Percentiles rank a stretch among this genome's conserved stretches.
Conservation (phyloP, 2,888 invertebrate species). For the Drosophila colorata region DNA sequence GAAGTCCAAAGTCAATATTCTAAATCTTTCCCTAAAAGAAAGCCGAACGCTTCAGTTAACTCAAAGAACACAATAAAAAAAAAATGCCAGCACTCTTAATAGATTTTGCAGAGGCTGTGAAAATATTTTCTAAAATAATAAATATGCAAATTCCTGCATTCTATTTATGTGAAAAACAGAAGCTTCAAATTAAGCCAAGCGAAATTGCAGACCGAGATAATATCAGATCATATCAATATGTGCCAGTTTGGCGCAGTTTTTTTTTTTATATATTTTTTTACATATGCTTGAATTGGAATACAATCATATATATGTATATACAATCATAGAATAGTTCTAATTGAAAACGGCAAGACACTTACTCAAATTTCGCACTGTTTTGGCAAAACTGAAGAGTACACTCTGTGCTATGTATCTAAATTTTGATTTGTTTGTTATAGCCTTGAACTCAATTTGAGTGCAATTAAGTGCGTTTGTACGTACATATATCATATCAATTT, state of each 20-base stretch:
- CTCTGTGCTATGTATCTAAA: constrained; percentile 30
- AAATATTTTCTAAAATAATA: constrained; percentile 9
- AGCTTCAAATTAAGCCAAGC: constrained; percentile 53
- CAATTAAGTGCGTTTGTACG: constrained; percentile 41
- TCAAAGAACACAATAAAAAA: constrained; percentile 3
- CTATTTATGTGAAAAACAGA: constrained; percentile 55
- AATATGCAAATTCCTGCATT: constrained; percentile 52
- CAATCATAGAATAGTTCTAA: constrained; percentile 8
- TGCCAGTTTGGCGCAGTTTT: constrained; percentile 14
- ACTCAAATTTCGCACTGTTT: constrained; percentile 35
- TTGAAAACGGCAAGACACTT: constrained; percentile 28
- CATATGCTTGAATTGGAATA: no score
- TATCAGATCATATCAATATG: constrained; percentile 30
- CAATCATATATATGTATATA: neutral
- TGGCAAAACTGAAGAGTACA: constrained; percentile 14
- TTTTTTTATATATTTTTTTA: no score
- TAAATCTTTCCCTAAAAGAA: neutral
- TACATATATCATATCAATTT: constrained; percentile 42
- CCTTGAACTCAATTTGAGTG: constrained; percentile 71
- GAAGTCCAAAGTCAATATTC: neutral
- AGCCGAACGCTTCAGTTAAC: neutral
- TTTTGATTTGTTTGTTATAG: constrained; percentile 51
- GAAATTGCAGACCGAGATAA: constrained; percentile 61
- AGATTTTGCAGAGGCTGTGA: constrained; percentile 37
- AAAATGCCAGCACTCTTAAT: constrained; percentile 29